Conservation (phyloP, 2,888 invertebrate species). For the Pseudolycoriella hygida region DNA sequence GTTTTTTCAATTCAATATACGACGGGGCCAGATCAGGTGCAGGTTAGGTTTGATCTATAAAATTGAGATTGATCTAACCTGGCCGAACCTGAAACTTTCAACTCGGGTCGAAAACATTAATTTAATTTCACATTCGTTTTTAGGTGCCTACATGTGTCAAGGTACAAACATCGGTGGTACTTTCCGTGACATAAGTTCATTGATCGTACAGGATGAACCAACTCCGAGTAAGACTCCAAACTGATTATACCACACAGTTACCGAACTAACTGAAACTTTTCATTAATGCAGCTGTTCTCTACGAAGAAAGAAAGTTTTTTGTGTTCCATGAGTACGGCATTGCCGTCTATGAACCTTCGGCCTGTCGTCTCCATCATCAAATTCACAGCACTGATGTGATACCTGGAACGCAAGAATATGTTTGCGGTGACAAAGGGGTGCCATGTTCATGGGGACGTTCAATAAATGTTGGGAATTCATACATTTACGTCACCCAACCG, state of each 20-base stretch:
- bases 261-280: too few species aligned
- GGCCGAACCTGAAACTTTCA: too few species aligned
- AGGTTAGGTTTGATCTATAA: too few species aligned
- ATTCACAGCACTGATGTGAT: constrained; percentile 52
- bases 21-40: too few species aligned
- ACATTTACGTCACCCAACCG: constrained; percentile 56
- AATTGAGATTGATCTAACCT: too few species aligned
- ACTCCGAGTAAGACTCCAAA: constrained; percentile 34
- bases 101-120: too few species aligned
- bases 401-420: constrained; percentile 51
- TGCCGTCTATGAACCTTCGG: constrained; percentile 51
- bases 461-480: constrained; percentile 49
- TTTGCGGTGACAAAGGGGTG: constrained; percentile 39
- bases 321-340: constrained; percentile 61
- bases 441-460: constrained; percentile 52
- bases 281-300: constrained; percentile 32
- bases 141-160: constrained; percentile 58
- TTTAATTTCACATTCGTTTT: not conserved
- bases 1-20: too few species aligned
- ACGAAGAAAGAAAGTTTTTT: constrained; percentile 47
- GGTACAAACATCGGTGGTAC: constrained; percentile 51
- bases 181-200: constrained; percentile 49
- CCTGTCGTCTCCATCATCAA: constrained; percentile 50
- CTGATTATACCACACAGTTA: not conserved
- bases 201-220: constrained; percentile 53